Evolutionary conservation across 2,797 vertebrate species (phyloP), one percentile per base, ranked within the genome.

Genomic region (Pseudomugil tenellus): DNA sequence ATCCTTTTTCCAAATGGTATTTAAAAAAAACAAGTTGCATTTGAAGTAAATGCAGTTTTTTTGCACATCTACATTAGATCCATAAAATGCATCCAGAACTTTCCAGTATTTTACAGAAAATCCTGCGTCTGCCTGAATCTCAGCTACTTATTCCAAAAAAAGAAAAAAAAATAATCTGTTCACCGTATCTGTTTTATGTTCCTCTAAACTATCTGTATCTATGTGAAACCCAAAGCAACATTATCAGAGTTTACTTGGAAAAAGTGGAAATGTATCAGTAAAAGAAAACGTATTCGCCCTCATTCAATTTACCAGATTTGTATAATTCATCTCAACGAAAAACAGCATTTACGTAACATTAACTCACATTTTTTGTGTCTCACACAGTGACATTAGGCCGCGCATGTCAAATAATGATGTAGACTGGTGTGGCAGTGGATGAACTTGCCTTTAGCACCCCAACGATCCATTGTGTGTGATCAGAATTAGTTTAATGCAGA

Each of bases 401-500:
- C 60, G 46, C 60, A 56, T 28, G 14, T 67, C 56, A 72, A 71
- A 72, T 59, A 67, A 28, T 49, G 19, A 46, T 10, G 56, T 53
- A 26, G 51, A 72, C 64, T 68, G 74, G 69, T 63, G 72, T 70
- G 58, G 67, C 56, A 73, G 25, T 31, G 57, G 69, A 43, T 13
- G 19, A 53, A 75, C 55, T 55, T n/a, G 41, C 52, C 56, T 21
- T 55, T 31, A 21, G 17, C 35, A 87, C 79, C 83, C 88, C 83
- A 65, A 52, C 63, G 80, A 79, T 52, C 48, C 32, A 61, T 73
- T 82, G 67, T 83, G 66, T 71, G 86, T 84, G 80, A 83, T 73
- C 83, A 87, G 90, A 84, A 73, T 87, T 90, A 86, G 67, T 91
- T 93, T 77, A 91, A 84, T 88, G 64, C 85, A 88, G 93, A 88